Base-by-base conservation (phyloP, 2,888 invertebrate species). In the Meganola albula region DNA sequence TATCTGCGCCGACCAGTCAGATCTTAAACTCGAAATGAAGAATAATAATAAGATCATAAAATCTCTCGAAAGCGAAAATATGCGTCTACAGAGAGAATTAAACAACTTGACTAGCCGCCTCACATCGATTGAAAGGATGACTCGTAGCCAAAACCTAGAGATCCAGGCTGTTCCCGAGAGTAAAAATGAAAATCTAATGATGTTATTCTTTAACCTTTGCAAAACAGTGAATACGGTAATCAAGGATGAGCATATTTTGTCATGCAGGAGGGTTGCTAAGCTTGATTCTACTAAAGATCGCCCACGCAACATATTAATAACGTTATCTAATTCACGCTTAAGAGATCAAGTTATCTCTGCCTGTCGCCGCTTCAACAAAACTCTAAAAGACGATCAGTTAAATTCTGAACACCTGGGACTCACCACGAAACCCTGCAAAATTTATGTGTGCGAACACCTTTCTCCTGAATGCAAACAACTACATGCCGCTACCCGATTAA, bases 111-210 rank as follows among this genome's bases (percentile, higher is more conserved):
- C n/a, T n/a, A n/a, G n/a, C n/a, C n/a, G n/a, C n/a, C n/a, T n/a
- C n/a, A n/a, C n/a, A n/a, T n/a, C n/a, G n/a, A n/a, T n/a, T n/a
- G n/a, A n/a, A n/a, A n/a, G n/a, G n/a, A n/a, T n/a, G n/a, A n/a
- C n/a, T n/a, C n/a, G n/a, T n/a, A n/a, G n/a, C n/a, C n/a, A 18
- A 6, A 39, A 44, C n/a, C 12, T 40, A 1, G 41, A 49, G 20
- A 26, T 41, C 18, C 42, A 44, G 4, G 37, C 36, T 10, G 29
- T 48, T 3, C 48, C 48, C 2, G 39, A 43, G n/a, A 37, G 22
- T 8, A 29, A 32, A 2, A 32, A 13, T 10, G 41, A 45, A 10
- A 28, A 44, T 12, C 21, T 41, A 1, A n/a, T 30, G 18, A 8
- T 2, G 6, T 12, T 48, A n/a, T 40, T 44, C 23, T 29, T 30